phyloP scores from a whole-genome alignment of 2,888 invertebrate species.

The Zygogramma bicolorata region DNA sequence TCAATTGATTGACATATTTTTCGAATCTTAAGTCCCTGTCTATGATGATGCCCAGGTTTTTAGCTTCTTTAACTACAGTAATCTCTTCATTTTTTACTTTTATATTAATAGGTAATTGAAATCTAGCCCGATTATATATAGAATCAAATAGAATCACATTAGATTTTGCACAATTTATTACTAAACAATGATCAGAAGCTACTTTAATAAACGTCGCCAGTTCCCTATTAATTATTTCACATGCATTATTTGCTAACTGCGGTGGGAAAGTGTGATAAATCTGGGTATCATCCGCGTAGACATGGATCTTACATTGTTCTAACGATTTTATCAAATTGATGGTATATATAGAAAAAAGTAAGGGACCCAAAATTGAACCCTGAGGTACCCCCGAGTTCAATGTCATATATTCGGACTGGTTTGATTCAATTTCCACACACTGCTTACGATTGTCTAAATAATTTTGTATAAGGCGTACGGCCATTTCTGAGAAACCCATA shows the following conservation, averaged over 20 bases:
- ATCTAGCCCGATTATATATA: background rate
- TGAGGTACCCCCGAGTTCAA: background rate
- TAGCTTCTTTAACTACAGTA: background rate
- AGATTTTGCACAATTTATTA: background rate
- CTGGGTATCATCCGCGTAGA: conserved; percentile 6
- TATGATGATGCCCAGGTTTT: no score
- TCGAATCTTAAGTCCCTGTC: no score
- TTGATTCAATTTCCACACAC: conserved; percentile 12
- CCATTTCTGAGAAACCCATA: conserved; percentile 19
- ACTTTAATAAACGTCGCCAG: background rate
- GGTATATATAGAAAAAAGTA: background rate
- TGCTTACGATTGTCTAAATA: conserved; percentile 19
- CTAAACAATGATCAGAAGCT: conserved; percentile 1
- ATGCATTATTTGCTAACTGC: background rate
- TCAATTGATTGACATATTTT: no score
- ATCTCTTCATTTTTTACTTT: background rate
- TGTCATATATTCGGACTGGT: background rate
- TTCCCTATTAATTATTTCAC: background rate
- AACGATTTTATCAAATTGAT: background rate
- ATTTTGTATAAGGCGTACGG: conserved; percentile 6
- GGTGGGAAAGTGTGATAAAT: background rate
- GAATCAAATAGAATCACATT: background rate
- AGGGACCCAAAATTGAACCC: background rate
- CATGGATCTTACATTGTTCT: background rate
- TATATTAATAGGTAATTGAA: background rate